These are phyloP conservation scores for Eriosoma lanigerum DNA, from an alignment of 1,140 invertebrate genomes.

Conservation along the genomic window DNA sequence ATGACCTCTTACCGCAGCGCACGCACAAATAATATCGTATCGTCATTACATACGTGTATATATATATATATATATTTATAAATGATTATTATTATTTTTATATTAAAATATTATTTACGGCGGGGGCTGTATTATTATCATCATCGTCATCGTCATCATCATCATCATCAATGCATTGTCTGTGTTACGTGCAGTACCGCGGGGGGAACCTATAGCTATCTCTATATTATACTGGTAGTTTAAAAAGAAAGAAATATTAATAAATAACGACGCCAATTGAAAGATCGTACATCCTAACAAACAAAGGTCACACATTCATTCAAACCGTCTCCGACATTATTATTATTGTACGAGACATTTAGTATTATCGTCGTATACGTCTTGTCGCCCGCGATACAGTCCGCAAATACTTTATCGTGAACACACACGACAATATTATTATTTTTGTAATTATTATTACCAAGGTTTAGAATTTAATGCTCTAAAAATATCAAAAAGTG, in stretches of 20 bases:
- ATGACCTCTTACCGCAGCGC: no score
- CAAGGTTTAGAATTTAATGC: no score
- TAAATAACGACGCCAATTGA: slow-evolving; percentile 47
- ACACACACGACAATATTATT: neutral
- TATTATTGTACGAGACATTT: neutral
- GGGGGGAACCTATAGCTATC: no score
- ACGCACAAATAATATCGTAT: neutral
- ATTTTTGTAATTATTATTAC: no score
- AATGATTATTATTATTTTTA: no score
- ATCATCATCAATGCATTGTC: neutral
- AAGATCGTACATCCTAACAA: slow-evolving; percentile 41
- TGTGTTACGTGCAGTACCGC: neutral
- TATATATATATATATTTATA: neutral
- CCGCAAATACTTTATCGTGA: neutral
- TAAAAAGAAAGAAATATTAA: slow-evolving; percentile 42
- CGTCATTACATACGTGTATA: neutral
- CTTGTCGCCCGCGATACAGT: no score
- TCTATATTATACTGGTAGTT: slow-evolving; percentile 17
- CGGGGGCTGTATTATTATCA: no score
- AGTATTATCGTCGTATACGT: no score
- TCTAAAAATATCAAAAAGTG: no score
- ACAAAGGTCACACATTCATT: slow-evolving; percentile 50
- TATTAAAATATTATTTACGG: no score
- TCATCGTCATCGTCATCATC: neutral
- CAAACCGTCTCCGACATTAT: neutral